phyloP scores from a whole-genome alignment of 2,113 vertebrate genomes.

The Synodontis membranacea region DNA sequence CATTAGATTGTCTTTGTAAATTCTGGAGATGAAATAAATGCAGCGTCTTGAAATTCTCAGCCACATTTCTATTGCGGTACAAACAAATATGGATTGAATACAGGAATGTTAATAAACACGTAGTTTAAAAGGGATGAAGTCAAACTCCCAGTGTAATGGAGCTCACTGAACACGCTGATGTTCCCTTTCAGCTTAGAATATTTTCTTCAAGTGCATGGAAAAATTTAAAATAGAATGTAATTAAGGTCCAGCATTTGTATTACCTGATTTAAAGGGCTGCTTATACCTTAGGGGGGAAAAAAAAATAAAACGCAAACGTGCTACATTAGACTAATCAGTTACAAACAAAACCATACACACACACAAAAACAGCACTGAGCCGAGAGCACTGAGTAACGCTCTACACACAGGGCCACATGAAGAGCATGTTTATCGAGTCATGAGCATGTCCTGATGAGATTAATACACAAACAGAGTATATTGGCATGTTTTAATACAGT shows the following conservation, averaged over 20 bases:
- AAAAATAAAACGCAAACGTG: constrained; percentile 4
- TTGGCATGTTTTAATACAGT: not conserved
- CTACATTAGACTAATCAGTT: constrained; percentile 23
- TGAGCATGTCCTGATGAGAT: not conserved
- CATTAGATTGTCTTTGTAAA: not conserved
- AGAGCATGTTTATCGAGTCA: not conserved
- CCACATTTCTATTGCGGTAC: not conserved
- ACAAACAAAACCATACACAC: constrained; percentile 11
- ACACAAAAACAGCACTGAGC: not conserved
- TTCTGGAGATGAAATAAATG: not conserved
- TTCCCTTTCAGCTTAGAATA: constrained; percentile 31
- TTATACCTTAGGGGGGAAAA: constrained; percentile 3
- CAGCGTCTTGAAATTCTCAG: not conserved
- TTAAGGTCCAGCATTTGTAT: constrained; percentile 12
- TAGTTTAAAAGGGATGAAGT: not conserved
- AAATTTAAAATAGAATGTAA: not conserved
- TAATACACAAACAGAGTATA: not conserved
- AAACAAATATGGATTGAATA: not conserved
- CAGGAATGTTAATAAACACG: constrained; percentile 6
- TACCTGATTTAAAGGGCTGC: constrained; percentile 6
- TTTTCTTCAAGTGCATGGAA: constrained; percentile 26
- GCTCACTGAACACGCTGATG: constrained; percentile 13
- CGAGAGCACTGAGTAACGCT: not conserved
- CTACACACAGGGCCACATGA: not conserved
- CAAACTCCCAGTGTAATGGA: constrained; percentile 9